These are phyloP conservation scores for Acanthopagrus latus DNA, from an alignment of 2,797 vertebrate genomes.

Conservation along the genomic window DNA sequence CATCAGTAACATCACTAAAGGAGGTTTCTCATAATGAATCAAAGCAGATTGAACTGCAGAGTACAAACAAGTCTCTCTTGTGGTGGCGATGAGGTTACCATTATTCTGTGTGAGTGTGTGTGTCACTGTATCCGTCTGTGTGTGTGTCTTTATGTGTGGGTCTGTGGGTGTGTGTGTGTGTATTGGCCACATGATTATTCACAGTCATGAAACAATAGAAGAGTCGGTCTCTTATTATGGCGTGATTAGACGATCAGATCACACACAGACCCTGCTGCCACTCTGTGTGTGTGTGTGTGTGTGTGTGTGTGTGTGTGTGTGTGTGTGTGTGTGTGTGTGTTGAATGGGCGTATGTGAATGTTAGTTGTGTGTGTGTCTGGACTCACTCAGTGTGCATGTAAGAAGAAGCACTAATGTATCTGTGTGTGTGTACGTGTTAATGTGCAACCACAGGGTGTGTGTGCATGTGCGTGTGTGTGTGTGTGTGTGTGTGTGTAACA, in stretches of 20 bases:
- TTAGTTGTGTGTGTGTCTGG: conserved; percentile 17
- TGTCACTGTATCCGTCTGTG: conserved; percentile 5
- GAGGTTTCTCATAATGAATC: conserved; percentile 60
- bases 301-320: conserved; percentile 23
- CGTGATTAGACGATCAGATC: conserved; percentile 71
- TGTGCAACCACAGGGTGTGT: conserved; percentile 13
- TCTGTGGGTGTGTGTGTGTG: conserved; percentile 16
- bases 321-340: conserved; percentile 14
- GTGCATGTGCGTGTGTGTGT: conserved; percentile 18
- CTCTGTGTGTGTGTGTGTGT: conserved; percentile 24
- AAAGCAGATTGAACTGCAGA: conserved; percentile 63
- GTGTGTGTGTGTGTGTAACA: conserved; percentile 4
- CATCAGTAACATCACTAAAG: conserved; percentile 56
- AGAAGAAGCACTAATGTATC: conserved; percentile 11
- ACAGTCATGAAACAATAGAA: conserved; percentile 77
- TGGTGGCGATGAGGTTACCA: conserved; percentile 58
- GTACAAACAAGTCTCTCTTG: conserved; percentile 63
- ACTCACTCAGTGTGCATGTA: conserved; percentile 3
- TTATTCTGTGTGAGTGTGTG: conserved; percentile 47
- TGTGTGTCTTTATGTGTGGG: conserved; percentile 33
- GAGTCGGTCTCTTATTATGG: conserved; percentile 68
- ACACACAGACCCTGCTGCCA: conserved; percentile 55
- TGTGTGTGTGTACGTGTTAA: conserved; percentile 24
- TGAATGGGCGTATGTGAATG: conserved; percentile 6
- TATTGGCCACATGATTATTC: conserved; percentile 74